Evolutionary conservation across 2,797 vertebrate genomes (phyloP), one percentile per base, ranked within the genome.

Genomic region (Ispidina lecontei): DNA sequence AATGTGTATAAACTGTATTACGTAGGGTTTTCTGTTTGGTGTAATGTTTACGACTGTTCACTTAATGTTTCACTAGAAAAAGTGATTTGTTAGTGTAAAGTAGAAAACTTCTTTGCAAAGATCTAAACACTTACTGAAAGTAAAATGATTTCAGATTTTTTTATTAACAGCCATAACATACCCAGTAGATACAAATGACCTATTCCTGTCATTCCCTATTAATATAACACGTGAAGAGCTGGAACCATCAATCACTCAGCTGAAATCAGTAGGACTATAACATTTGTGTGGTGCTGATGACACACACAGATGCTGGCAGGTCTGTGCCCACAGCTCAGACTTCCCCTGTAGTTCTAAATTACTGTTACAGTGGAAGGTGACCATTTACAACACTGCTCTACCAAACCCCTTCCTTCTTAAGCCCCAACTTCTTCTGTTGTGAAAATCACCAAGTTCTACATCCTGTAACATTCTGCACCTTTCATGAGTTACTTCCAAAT

Each of bases 1-100:
- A 95, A 96, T 97, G 94, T 98, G 97, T 98, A 97, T 96, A 97
- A 97, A 95, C 90, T 97, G 95, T 96, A 92, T 81, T 87, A 90
- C 58, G 96, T 92, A 91, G 79, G 83, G 83, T 52, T 95, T 92
- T 91, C 92, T 85, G 93, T 94, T 96, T 93, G 90, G 76, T 96
- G 96, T 94, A 93, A 93, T 91, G 94, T 94, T 97, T 96, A 95
- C 94, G 89, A 97, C 90, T 91, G 95, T 98, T 97, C 95, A 93
- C 93, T 96, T 94, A 94, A 91, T 95, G 94, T 97, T 96, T 92
- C 96, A 93, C 90, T 91, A 90, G 94, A 96, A 96, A 94, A 96
- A 95, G 96, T 96, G 94, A 94, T 94, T 96, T 95, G 94, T 95
- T 96, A 95, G 95, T 96, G 94, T 94, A 80, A 85, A 90, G 75